These are phyloP conservation scores for Laupala kohalensis DNA, from an alignment of 1,140 invertebrate species.

Conservation along the genomic window DNA sequence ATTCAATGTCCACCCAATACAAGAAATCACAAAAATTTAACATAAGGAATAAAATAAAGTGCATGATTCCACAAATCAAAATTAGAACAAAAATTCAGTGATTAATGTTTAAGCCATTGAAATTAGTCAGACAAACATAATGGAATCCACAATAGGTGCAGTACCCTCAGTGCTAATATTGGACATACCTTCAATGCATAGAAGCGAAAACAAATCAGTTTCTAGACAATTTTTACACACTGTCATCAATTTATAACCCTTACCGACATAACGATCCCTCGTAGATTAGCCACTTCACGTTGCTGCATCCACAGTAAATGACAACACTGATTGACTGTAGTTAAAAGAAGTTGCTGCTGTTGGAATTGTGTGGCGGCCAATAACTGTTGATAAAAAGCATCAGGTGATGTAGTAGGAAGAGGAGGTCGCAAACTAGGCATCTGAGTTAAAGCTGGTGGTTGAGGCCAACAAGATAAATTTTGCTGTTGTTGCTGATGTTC, in stretches of 20 bases:
- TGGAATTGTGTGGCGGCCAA: slow-evolving; percentile 23
- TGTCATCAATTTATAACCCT: no score
- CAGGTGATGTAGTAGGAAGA: neutral
- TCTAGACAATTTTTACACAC: no score
- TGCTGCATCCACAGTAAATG: slow-evolving; percentile 46
- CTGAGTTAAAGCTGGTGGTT: neutral
- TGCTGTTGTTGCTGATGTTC: slow-evolving; percentile 13
- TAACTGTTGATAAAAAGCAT: slow-evolving; percentile 8
- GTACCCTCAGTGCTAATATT: no score
- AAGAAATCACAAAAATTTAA: no score
- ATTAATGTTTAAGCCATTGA: no score
- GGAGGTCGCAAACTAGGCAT: neutral
- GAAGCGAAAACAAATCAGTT: neutral
- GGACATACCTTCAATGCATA: neutral
- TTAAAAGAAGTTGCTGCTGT: slow-evolving; percentile 43
- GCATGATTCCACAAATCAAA: no score
- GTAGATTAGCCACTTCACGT: slow-evolving; percentile 38
- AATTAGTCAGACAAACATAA: no score
- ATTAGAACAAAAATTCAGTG: no score
- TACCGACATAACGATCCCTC: slow-evolving; percentile 25
- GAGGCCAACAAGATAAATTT: neutral
- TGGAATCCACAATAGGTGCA: no score
- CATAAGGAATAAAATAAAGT: no score
- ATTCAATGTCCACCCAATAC: no score
- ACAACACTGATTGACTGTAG: slow-evolving; percentile 46